Percentiles rank a stretch among this genome's conserved stretches.
phyloP scores from a whole-genome alignment of 2,888 invertebrate species.

The Catonia carolina region DNA sequence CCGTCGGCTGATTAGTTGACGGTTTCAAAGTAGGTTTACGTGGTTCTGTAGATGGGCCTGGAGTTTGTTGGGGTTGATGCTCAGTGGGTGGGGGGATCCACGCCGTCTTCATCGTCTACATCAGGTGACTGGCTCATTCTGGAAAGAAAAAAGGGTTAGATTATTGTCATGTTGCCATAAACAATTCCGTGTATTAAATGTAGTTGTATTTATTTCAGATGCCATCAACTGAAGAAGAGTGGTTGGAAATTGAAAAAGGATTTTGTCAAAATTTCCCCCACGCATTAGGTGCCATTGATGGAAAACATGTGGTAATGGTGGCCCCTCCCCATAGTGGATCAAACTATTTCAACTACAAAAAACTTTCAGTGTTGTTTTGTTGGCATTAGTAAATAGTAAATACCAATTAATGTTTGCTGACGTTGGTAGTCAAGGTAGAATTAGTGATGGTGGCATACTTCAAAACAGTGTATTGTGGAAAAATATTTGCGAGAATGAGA shows the following conservation, averaged over 20 bases:
- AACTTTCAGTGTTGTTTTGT: conserved; percentile 34
- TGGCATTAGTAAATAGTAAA: conserved; percentile 37
- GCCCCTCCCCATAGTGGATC: conserved; percentile 31
- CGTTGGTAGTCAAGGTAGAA: conserved; percentile 21
- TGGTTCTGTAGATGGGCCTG: conserved; percentile 5
- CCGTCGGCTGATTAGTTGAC: too few relatives aligned
- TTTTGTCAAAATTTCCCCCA: conserved; percentile 22
- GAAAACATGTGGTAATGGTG: conserved; percentile 36
- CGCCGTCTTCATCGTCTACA: too few relatives aligned
- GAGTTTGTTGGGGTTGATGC: conserved; percentile 8
- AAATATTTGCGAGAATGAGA: conserved; percentile 32
- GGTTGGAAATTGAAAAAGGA: conserved; percentile 24
- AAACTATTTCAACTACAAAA: conserved; percentile 35
- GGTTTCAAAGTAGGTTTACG: conserved; percentile 14
- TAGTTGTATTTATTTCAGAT: too few relatives aligned
- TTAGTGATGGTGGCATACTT: conserved; percentile 38
- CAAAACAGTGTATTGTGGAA: conserved; percentile 31
- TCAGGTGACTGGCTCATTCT: too few relatives aligned
- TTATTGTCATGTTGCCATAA: too few relatives aligned
- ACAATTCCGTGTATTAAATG: too few relatives aligned
- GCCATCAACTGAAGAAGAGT: conserved; percentile 17
- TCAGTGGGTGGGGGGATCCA: too few relatives aligned
- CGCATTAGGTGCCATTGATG: conserved; percentile 34
- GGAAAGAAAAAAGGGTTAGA: too few relatives aligned
- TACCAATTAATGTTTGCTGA: conserved; percentile 35